Conservation (phyloP, 2,113 vertebrate species). For the Chaetorhynchus papuensis region DNA sequence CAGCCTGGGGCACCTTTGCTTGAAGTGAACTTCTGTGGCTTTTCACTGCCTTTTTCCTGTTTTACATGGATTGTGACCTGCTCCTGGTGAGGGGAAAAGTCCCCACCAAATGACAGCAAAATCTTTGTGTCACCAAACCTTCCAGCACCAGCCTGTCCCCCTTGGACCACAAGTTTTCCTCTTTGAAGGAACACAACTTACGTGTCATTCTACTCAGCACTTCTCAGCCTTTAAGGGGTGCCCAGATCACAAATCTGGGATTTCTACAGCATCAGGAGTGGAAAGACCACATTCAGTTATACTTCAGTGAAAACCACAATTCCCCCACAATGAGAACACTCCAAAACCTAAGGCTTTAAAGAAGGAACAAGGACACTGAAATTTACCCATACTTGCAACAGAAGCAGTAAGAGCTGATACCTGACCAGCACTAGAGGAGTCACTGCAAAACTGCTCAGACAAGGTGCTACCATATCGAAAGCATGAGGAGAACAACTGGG, state of each 20-base stretch:
- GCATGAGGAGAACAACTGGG: background rate
- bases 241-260: background rate
- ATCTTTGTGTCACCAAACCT: background rate
- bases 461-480: rapidly evolving
- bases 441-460: background rate
- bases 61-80: background rate
- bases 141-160: rapidly evolving
- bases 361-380: background rate
- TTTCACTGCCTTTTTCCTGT: background rate
- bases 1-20: background rate
- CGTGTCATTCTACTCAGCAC: rapidly evolving
- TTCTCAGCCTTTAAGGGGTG: background rate
- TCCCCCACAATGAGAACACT: background rate
- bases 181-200: background rate
- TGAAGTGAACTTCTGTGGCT: background rate
- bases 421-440: background rate
- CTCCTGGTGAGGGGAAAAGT: background rate
- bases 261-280: background rate
- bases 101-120: rapidly evolving
- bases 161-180: background rate
- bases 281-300: background rate
- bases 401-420: background rate
- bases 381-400: background rate
- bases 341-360: background rate
- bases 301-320: background rate